Evolutionary conservation across 1,140 invertebrate species (phyloP).

Genomic region (Periplaneta americana): DNA sequence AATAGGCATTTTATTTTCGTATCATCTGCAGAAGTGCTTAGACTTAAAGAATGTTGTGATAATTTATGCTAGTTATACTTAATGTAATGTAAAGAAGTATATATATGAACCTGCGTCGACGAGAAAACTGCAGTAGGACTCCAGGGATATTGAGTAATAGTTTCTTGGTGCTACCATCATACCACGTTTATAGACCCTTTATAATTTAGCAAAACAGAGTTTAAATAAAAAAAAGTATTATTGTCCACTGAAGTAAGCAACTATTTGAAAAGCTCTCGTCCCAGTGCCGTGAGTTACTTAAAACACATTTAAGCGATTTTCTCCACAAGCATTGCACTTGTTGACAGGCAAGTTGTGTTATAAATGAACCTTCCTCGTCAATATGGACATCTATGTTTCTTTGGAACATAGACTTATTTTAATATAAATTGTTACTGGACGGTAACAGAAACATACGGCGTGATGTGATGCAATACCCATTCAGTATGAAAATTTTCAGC

Average conservation of each 20-base stretch:
- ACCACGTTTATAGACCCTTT: not conserved
- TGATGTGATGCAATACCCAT: not conserved
- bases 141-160: not conserved
- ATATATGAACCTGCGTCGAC: not conserved
- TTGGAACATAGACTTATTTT: not conserved
- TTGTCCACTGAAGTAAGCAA: not conserved
- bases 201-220: not conserved
- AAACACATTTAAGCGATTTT: not conserved
- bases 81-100: not conserved
- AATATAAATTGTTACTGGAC: no score
- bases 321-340: not conserved
- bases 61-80: constrained; percentile 8
- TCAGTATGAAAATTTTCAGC: not conserved
- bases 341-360: not conserved
- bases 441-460: not conserved
- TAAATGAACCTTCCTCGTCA: not conserved
- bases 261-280: not conserved
- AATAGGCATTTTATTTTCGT: constrained; percentile 7
- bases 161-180: not conserved
- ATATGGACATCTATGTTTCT: not conserved
- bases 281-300: not conserved
- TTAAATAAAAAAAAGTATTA: not conserved
- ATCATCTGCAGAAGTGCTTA: constrained; percentile 5
- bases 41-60: constrained; percentile 7
- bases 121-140: not conserved